Conservation (phyloP, 2,888 invertebrate genomes). For the Brachycybe producta region DNA sequence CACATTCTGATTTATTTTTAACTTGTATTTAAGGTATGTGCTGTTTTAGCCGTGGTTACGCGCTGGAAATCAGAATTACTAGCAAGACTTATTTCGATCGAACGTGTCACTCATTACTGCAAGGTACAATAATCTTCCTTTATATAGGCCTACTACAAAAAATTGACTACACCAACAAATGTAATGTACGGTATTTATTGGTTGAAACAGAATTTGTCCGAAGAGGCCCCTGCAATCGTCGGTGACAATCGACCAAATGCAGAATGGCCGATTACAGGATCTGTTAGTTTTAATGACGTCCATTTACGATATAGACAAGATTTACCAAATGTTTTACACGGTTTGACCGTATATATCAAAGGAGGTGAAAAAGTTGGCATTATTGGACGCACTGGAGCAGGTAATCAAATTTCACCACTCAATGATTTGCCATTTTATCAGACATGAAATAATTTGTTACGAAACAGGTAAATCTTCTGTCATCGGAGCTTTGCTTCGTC, state of each 20-base stretch:
- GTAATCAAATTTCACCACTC: slow-evolving; percentile 26
- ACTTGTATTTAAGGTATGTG: slow-evolving; percentile 26
- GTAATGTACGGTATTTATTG: background rate
- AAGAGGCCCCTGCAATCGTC: slow-evolving; percentile 29
- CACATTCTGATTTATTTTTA: background rate
- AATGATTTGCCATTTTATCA: background rate
- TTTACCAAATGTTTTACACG: slow-evolving; percentile 36
- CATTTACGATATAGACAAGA: slow-evolving; percentile 34
- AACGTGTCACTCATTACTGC: slow-evolving; percentile 35
- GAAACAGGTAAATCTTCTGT: slow-evolving; percentile 44
- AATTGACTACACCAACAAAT: background rate
- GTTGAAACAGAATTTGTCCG: slow-evolving; percentile 25
- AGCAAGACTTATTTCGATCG: slow-evolving; percentile 37
- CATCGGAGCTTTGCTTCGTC: slow-evolving; percentile 44
- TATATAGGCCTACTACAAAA: background rate
- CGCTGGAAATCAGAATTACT: slow-evolving; percentile 31
- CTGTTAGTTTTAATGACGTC: slow-evolving; percentile 34
- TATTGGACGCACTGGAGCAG: slow-evolving; percentile 43
- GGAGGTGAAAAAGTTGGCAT: slow-evolving; percentile 42
- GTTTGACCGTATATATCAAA: slow-evolving; percentile 36
- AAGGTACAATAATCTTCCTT: slow-evolving; percentile 27
- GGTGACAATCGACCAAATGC: slow-evolving; percentile 27
- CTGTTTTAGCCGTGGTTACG: slow-evolving; percentile 29
- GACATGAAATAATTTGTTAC: background rate
- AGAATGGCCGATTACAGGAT: slow-evolving; percentile 35